Evolutionary conservation across 2,888 invertebrate species (phyloP), one percentile per base, ranked within the genome.

Genomic region (Xylota segnis): DNA sequence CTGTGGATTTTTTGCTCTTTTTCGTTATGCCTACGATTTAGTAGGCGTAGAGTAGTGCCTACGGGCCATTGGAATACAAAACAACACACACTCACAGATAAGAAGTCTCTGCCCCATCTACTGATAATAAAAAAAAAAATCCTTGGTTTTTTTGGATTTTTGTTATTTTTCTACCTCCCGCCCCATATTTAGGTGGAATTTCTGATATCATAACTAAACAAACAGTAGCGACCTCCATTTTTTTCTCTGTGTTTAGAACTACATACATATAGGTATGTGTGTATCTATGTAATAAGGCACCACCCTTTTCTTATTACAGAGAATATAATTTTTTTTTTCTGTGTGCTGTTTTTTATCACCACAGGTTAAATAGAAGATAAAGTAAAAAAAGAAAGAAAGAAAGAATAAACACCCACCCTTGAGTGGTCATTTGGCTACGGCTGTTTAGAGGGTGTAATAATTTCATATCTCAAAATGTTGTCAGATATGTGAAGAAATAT

Each of bases 341-440:
- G 40, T 63, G n/a, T 61, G 56, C 68, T 84, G 40, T 76, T 84
- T 84, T 84, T 84, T 84, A 84, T 84, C 81, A 84, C 84, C 70
- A 84, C 84, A 84, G 81, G 81, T 84, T 84, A 84, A 71, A 79
- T 71, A 43, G 52, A 75, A 58, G 70, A 83, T 52, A 72, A 82
- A 45, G 10, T 32, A 65, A 50, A 66, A 27, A 18, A 18, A 3
- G 18, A 32, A 14, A 40, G 50, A 58, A 43, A 45, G 29, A 45
- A 65, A 40, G 63, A 84, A 84, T 83, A 78, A 71, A 74, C 81
- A 81, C 84, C 75, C 75, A 81, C 59, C 75, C 84, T 84, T 65
- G 75, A 84, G 84, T 84, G 84, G 84, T 84, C 84, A 84, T 81
- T 84, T 84, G 75, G 84, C 81, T 84, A 84, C 81, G 84, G 75